Evolutionary conservation across 2,113 vertebrate genomes (phyloP).

Genomic region (Antigone vipio): DNA sequence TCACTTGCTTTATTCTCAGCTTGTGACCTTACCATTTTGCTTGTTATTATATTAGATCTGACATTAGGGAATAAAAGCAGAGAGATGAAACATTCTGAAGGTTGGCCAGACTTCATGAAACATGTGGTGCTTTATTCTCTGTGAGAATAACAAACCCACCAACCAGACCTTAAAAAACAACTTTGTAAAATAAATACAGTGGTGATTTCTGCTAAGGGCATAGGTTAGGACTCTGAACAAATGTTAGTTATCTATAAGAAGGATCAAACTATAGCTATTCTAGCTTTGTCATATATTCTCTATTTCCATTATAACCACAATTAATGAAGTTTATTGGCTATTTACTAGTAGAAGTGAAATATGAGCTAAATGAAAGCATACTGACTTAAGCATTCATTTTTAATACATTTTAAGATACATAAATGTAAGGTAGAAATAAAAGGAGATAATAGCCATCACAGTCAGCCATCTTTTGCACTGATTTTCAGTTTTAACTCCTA

Average conservation of each 20-base stretch:
- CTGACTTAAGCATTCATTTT: background rate
- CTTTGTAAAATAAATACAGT: background rate
- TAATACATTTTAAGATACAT: background rate
- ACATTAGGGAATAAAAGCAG: conserved; percentile 4
- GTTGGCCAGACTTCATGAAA: background rate
- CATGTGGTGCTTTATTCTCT: background rate
- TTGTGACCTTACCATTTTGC: conserved; percentile 21
- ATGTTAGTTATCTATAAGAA: background rate
- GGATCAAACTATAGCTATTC: background rate
- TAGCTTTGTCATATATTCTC: background rate
- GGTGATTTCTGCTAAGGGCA: background rate
- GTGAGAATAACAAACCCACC: background rate
- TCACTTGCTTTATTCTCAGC: conserved; percentile 9
- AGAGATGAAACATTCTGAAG: background rate
- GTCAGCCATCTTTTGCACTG: background rate
- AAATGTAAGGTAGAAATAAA: background rate
- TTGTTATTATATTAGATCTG: conserved; percentile 7
- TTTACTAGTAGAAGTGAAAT: background rate
- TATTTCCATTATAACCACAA: background rate
- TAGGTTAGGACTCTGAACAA: background rate
- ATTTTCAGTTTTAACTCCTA: background rate
- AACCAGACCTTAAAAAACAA: background rate
- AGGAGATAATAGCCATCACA: background rate
- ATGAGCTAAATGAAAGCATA: background rate
- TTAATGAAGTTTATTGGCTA: background rate